Percentiles rank a stretch among this genome's conserved stretches.
These are phyloP conservation scores for Anoncus sp. DNA, from an alignment of 2,888 invertebrate species.

Conservation along the genomic window DNA sequence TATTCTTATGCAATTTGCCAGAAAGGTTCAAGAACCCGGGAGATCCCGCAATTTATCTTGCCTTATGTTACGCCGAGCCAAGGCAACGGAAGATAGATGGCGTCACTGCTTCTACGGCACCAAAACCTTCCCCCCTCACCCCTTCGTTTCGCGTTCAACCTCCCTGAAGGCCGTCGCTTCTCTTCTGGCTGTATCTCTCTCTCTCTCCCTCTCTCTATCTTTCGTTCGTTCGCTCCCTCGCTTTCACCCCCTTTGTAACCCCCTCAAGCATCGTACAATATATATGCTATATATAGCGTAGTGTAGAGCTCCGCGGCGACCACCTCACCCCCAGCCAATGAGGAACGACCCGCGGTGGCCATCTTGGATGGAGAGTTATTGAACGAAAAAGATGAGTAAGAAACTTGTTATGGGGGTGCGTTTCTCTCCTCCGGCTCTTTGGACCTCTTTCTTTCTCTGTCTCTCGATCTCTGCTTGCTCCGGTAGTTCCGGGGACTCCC, in stretches of 20 bases:
- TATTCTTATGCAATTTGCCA: constrained; percentile 84
- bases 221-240: constrained; percentile 27
- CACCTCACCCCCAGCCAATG: constrained; percentile 83
- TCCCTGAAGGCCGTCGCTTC: constrained; percentile 62
- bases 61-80: constrained; percentile 84
- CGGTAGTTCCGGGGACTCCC: constrained; percentile 28
- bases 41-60: constrained; percentile 84
- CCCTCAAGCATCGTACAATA: constrained; percentile 53
- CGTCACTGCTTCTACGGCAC: constrained; percentile 81
- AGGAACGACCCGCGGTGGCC: constrained; percentile 83
- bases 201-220: constrained; percentile 43
- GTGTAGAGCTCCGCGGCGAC: constrained; percentile 75
- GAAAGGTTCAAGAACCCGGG: constrained; percentile 84
- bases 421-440: constrained; percentile 67
- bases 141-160: constrained; percentile 58
- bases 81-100: constrained; percentile 84
- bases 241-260: constrained; percentile 35
- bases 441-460: constrained; percentile 65
- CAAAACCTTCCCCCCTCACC: constrained; percentile 64
- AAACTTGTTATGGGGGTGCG: constrained; percentile 83
- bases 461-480: constrained; percentile 62
- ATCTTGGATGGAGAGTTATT: constrained; percentile 84
- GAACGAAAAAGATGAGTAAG: constrained; percentile 84
- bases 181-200: constrained; percentile 43
- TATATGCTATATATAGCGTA: constrained; percentile 51